phyloP scores from a whole-genome alignment of 2,113 vertebrate genomes.

The Casuarius casuarius region DNA sequence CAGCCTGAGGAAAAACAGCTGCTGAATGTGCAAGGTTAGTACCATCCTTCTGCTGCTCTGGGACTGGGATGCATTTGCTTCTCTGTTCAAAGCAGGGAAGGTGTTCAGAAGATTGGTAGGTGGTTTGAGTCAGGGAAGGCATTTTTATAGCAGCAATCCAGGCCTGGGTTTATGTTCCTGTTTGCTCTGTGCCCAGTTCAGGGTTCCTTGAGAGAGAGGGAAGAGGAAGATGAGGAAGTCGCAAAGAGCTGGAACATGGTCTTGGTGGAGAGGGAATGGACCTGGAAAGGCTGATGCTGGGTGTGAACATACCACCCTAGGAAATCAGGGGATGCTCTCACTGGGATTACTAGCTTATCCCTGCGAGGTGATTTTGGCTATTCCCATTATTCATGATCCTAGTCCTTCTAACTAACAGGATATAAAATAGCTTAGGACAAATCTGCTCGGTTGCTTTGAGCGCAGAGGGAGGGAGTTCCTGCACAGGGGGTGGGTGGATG shows the following conservation, averaged over 20 bases:
- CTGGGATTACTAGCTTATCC: too few species aligned
- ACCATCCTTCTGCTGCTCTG: neutral
- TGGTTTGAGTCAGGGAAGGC: neutral
- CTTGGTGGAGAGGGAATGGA: neutral
- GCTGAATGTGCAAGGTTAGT: neutral
- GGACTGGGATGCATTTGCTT: neutral
- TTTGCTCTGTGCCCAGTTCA: neutral
- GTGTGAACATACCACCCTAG: neutral
- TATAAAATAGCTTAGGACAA: neutral
- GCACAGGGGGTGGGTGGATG: too few species aligned
- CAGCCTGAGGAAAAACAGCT: constrained; percentile 30
- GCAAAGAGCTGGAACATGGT: neutral
- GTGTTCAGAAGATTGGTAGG: neutral
- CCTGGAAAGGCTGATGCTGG: neutral
- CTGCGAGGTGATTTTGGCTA: neutral
- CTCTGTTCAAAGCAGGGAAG: neutral
- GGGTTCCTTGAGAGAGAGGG: neutral
- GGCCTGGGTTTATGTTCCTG: neutral
- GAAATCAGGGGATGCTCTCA: neutral
- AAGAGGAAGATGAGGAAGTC: neutral
- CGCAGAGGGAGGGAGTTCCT: too few species aligned
- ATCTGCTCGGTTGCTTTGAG: neutral
- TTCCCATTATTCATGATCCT: too few species aligned
- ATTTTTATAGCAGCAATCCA: neutral
- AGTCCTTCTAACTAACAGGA: neutral